Conservation (phyloP, 1,140 invertebrate genomes). For the Zaprionus nigranus region DNA sequence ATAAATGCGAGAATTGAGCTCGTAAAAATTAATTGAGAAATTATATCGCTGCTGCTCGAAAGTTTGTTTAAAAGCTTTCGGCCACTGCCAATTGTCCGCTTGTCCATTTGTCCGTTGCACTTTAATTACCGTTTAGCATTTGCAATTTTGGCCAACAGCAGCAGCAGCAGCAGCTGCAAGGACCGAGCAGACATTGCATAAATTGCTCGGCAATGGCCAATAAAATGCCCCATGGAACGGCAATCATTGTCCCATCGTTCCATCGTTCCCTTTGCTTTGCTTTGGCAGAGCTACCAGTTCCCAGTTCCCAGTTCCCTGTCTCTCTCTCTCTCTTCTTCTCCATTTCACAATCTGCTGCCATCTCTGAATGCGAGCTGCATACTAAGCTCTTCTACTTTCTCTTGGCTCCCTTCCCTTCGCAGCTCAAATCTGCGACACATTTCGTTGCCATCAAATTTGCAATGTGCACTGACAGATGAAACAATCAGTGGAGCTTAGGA, state of each 20-base stretch:
- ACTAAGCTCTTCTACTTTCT: constrained; percentile 18
- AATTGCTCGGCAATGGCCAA: constrained; percentile 70
- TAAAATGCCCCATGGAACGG: constrained; percentile 68
- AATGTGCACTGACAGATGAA: constrained; percentile 28
- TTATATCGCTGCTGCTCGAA: constrained; percentile 57
- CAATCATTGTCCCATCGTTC: constrained; percentile 45
- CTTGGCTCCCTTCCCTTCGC: too few relatives aligned
- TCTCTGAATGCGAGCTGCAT: constrained; percentile 24
- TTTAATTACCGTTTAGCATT: constrained; percentile 76
- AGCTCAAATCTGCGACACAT: constrained; percentile 37
- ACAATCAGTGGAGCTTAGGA: constrained; percentile 18
- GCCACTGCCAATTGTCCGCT: neutral
- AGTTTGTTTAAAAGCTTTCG: constrained; percentile 41
- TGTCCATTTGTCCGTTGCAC: constrained; percentile 14
- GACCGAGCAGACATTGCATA: constrained; percentile 70
- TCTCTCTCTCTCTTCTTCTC: neutral
- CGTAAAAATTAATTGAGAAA: constrained; percentile 73
- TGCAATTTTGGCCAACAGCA: constrained; percentile 55
- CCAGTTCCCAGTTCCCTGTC: neutral
- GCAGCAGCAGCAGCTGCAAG: constrained; percentile 38
- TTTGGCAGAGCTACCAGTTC: constrained; percentile 27
- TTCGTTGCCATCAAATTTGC: constrained; percentile 43
- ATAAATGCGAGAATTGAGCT: constrained; percentile 50
- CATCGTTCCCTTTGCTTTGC: neutral
- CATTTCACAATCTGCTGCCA: constrained; percentile 2